A percentile compares a stretch with the other conserved stretches of the same genome.
phyloP scores from a whole-genome alignment of 92 coral and sea anemone genomes.

The Porites cylindrica region DNA sequence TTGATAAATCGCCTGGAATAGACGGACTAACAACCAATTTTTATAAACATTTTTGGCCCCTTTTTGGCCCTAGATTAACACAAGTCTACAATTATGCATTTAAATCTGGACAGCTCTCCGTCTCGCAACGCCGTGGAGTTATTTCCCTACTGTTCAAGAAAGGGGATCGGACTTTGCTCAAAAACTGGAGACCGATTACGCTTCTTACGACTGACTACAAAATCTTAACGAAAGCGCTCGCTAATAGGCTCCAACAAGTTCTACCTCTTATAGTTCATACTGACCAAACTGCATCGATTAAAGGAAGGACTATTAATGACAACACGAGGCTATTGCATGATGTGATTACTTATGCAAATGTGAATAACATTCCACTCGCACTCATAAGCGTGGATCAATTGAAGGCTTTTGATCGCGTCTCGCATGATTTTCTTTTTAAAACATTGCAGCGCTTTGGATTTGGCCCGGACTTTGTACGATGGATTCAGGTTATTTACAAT shows the following conservation, averaged over 20 bases:
- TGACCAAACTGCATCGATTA: conserved; percentile 44
- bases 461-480: conserved; percentile 20
- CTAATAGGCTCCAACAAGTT: conserved; percentile 23
- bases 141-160: conserved; percentile 34
- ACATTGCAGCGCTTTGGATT: conserved; percentile 16
- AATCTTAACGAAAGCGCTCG: conserved; percentile 20
- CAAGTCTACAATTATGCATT: conserved; percentile 6
- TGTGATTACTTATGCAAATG: conserved; percentile 2
- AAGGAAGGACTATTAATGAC: conserved; percentile 32
- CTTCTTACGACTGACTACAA: conserved; percentile 35
- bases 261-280: neutral
- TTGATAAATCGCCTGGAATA: conserved; percentile 1
- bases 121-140: conserved; percentile 28
- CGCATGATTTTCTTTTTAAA: conserved; percentile 16
- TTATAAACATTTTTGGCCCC: conserved; percentile 17
- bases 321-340: conserved; percentile 21
- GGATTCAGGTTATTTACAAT: neutral
- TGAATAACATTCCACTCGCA: neutral
- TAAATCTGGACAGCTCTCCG: neutral
- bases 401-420: conserved; percentile 27
- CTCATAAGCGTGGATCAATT: conserved; percentile 17
- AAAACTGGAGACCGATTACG: conserved; percentile 49
- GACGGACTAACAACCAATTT: conserved; percentile 32
- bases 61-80: neutral
- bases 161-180: conserved; percentile 19